Evolutionary conservation across 2,113 vertebrate genomes (phyloP).

Genomic region (Eulacestoma nigropectus): DNA sequence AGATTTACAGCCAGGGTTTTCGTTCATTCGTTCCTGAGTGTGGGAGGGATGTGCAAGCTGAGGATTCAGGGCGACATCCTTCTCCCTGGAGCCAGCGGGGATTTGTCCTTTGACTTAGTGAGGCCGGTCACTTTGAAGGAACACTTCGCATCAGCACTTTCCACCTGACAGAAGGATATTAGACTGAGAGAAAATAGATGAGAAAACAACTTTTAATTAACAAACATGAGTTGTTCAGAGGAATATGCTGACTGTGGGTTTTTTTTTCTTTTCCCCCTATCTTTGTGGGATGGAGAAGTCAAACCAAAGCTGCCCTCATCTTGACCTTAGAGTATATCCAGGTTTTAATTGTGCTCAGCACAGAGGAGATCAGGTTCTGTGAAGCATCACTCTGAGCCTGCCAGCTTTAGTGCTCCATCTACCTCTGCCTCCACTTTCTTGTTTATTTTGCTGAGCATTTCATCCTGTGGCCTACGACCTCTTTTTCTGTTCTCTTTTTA

Average conservation of each 20-base stretch:
- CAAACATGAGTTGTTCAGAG: slow-evolving; percentile 2
- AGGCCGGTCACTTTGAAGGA: neutral
- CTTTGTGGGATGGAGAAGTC: neutral
- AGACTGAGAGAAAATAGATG: slow-evolving; percentile 30
- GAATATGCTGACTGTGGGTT: neutral
- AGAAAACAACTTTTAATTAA: slow-evolving; percentile 56
- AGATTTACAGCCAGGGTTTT: neutral
- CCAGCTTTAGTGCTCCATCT: neutral
- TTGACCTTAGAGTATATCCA: neutral
- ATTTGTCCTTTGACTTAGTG: neutral
- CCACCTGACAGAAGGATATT: neutral
- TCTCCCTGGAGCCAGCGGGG: neutral
- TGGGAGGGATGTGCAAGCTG: neutral
- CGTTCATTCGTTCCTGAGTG: neutral
- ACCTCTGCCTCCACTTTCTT: neutral
- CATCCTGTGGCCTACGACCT: neutral
- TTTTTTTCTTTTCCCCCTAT: fast-evolving
- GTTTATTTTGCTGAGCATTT: neutral
- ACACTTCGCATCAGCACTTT: slow-evolving; percentile 30
- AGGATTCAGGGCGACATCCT: neutral
- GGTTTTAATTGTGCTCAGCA: neutral
- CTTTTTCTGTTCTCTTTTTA: neutral
- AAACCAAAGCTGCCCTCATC: neutral
- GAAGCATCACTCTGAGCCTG: neutral
- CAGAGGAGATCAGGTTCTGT: neutral